Conservation (phyloP, 2,888 invertebrate species). For the Pyralis farinalis region DNA sequence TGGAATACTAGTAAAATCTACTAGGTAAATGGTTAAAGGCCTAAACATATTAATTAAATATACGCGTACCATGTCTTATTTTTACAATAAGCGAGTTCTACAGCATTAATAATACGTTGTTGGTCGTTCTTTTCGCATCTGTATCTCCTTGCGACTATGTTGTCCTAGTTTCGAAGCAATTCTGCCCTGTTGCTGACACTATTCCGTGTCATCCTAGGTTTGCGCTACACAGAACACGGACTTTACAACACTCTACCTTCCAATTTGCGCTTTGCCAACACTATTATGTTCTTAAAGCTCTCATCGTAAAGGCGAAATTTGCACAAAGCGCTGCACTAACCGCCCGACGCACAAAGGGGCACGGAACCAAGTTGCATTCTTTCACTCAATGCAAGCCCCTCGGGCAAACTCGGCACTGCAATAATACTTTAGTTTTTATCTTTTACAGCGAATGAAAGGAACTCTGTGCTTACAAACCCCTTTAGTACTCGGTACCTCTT, state of each 20-base stretch:
- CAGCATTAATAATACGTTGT: too few species aligned
- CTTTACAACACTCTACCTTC: constrained; percentile 4
- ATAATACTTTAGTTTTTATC: constrained; percentile 25
- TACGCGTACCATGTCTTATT: too few species aligned
- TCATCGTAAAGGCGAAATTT: constrained; percentile 4
- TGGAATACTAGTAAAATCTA: too few species aligned
- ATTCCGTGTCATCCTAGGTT: constrained; percentile 32
- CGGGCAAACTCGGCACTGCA: constrained; percentile 17
- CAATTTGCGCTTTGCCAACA: constrained; percentile 5
- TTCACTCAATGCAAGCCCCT: constrained; percentile 27
- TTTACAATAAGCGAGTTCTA: too few species aligned
- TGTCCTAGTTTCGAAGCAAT: constrained; percentile 38
- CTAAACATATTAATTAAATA: too few species aligned
- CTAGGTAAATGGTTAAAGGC: too few species aligned
- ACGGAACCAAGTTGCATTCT: constrained; percentile 37
- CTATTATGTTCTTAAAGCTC: constrained; percentile 4
- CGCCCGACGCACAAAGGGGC: constrained; percentile 2
- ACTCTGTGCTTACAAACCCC: constrained; percentile 32
- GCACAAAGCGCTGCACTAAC: neutral
- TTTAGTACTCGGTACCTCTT: constrained; percentile 8
- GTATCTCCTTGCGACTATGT: constrained; percentile 24
- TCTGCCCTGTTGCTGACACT: constrained; percentile 33
- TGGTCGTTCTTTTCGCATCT: constrained; percentile 10
- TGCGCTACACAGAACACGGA: constrained; percentile 16
- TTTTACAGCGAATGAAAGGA: constrained; percentile 35